phyloP scores from a whole-genome alignment of 2,797 vertebrate species.

The Stomatorhinus walkeri region DNA sequence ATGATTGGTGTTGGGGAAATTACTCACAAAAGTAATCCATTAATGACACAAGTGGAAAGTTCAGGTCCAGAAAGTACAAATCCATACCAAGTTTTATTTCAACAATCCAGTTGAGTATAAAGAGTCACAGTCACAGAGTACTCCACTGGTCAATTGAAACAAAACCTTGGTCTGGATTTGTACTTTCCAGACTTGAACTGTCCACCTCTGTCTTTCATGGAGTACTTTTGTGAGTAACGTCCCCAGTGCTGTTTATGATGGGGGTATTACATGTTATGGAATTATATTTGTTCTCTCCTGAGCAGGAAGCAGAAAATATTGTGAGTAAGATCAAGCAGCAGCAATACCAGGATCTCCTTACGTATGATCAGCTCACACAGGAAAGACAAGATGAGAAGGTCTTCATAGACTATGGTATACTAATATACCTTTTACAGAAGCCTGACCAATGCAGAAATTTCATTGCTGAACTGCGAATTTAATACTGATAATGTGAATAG shows the following conservation, averaged over 20 bases:
- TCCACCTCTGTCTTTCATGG: neutral
- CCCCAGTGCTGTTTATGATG: neutral
- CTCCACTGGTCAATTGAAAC: neutral
- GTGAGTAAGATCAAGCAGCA: slow-evolving; percentile 90
- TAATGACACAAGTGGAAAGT: neutral
- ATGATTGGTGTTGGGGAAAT: neutral
- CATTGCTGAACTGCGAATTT: neutral
- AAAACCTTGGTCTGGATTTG: neutral
- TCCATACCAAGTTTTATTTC: neutral
- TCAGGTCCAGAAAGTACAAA: neutral
- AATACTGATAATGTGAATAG: neutral
- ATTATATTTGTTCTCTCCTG: slow-evolving; percentile 37
- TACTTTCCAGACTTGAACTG: neutral
- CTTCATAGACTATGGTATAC: slow-evolving; percentile 82
- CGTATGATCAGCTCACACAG: slow-evolving; percentile 78
- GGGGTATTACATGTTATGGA: neutral
- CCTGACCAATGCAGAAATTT: neutral
- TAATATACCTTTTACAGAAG: neutral
- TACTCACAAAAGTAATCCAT: neutral
- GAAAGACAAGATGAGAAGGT: slow-evolving; percentile 78
- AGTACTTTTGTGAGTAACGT: neutral
- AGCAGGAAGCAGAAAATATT: slow-evolving; percentile 90
- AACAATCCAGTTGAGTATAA: neutral
- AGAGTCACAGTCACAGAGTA: neutral
- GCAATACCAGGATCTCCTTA: slow-evolving; percentile 81